Evolutionary conservation across 92 coral and sea anemone species (phyloP), one percentile per base, ranked within the genome.

Genomic region (Metridium senile): DNA sequence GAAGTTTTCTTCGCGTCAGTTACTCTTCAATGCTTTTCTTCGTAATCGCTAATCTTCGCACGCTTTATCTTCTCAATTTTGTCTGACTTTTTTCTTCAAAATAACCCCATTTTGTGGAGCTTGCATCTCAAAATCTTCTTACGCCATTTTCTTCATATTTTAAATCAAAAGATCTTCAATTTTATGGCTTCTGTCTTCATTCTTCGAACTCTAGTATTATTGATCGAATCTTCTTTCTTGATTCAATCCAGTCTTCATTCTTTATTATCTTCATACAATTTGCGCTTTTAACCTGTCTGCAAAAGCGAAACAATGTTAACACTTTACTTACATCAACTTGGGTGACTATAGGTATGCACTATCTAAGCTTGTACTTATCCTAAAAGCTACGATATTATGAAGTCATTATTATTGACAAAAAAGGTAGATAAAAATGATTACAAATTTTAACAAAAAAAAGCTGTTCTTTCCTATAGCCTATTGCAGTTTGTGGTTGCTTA

Each of bases 211-310:
- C 63, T 61, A 35, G 72, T 1, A 33, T 73, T 71, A 73, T 33
- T 45, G 64, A 58, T 33, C 30, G 63, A 33, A 73, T 76, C 81
- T 74, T 85, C 89, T 79, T 73, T 74, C 89, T 85, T 79, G 89
- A 77, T 47, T 74, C 72, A 80, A 80, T 62, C 58, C 71, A 81
- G 68, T 62, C 78, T 75, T 83, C 90, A 70, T 80, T 10, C 91
- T 87, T 73, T 83, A 81, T 77, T 82, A 73, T 86, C 91, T 86
- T 86, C 87, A 6, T 56, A 64, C 62, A 80, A 81, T 82, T 82
- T 63, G 69, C 39, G 88, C 71, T 75, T 77, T 75, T 64, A 62
- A 85, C 85, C 91, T 82, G 88, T 71, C 80, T 79, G 85, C 91
- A 87, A 83, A 70, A 83, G 84, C 66, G 86, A 73, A 87, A 62